phyloP scores from a whole-genome alignment of 1,140 invertebrate species.

The Brachionus asplanchnoidis region DNA sequence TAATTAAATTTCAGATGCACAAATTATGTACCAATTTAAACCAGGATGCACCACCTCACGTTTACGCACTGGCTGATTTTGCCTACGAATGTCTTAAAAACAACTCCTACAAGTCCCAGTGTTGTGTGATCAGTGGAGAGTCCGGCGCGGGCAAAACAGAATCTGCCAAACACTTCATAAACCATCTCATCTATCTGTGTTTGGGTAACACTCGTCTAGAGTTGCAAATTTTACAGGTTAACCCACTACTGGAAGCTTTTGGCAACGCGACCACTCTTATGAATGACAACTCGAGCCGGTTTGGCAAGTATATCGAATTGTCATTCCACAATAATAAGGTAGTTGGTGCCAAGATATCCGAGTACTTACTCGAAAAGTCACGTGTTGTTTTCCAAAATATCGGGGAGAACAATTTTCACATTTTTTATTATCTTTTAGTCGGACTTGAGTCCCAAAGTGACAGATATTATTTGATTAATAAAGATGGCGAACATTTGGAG shows the following conservation, averaged over 20 bases:
- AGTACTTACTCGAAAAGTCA: slow-evolving; percentile 73
- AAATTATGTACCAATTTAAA: slow-evolving; percentile 99
- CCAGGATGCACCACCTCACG: slow-evolving; percentile 85
- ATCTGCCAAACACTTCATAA: slow-evolving; percentile 72
- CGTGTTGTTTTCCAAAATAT: slow-evolving; percentile 65
- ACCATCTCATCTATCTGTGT: slow-evolving; percentile 63
- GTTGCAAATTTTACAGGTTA: slow-evolving; percentile 86
- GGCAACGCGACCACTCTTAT: slow-evolving; percentile 94
- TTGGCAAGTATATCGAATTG: slow-evolving; percentile 79
- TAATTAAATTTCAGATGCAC: slow-evolving; percentile 74
- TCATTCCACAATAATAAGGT: slow-evolving; percentile 71
- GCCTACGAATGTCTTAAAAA: slow-evolving; percentile 91
- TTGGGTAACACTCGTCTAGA: slow-evolving; percentile 60
- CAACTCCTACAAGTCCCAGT: slow-evolving; percentile 71
- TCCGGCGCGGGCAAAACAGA: slow-evolving; percentile 79
- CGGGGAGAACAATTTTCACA: slow-evolving; percentile 70
- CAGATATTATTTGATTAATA: background rate
- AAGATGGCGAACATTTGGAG: background rate
- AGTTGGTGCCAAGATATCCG: slow-evolving; percentile 70
- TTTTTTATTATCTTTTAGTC: slow-evolving; percentile 71
- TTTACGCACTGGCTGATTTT: slow-evolving; percentile 97
- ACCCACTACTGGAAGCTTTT: slow-evolving; percentile 87
- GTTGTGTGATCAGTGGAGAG: slow-evolving; percentile 73
- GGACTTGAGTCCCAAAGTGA: slow-evolving; percentile 45
- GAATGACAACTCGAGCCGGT: slow-evolving; percentile 87